Conservation (phyloP, 2,888 invertebrate genomes). For the Harpalus rufipes region DNA sequence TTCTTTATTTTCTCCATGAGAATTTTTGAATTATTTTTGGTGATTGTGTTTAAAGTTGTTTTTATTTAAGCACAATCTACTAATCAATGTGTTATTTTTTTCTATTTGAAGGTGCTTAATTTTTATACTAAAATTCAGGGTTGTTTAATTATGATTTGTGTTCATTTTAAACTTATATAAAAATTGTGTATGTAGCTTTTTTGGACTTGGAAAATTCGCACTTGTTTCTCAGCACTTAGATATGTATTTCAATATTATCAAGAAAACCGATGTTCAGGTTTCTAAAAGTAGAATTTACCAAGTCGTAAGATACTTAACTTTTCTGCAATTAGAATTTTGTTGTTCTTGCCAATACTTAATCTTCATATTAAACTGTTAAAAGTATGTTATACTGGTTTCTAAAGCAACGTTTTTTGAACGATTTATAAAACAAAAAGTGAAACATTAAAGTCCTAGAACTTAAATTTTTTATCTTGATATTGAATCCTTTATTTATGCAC, state of each 20-base stretch:
- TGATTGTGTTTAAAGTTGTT: constrained; percentile 37
- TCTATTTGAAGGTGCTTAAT: constrained; percentile 55
- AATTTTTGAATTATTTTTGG: constrained; percentile 47
- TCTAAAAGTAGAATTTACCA: constrained; percentile 26
- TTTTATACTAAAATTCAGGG: constrained; percentile 36
- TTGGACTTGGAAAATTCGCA: constrained; percentile 53
- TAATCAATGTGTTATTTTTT: constrained; percentile 42
- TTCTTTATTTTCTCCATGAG: constrained; percentile 54
- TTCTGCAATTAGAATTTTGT: constrained; percentile 31
- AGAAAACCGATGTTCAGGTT: constrained; percentile 15
- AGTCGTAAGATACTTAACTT: constrained; percentile 26
- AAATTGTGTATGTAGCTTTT: constrained; percentile 31
- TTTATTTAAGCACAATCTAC: constrained; percentile 36
- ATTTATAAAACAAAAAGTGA: no score
- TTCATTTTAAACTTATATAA: constrained; percentile 12
- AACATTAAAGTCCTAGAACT: no score
- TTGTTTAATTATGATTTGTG: constrained; percentile 39
- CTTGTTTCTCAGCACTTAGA: constrained; percentile 34
- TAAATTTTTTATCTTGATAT: no score
- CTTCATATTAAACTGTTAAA: constrained; percentile 38
- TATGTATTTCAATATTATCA: constrained; percentile 5
- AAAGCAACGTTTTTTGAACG: no score
- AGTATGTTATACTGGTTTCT: no score
- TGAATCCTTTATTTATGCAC: no score
- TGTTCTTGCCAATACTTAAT: constrained; percentile 51